Conservation (phyloP, 2,888 invertebrate species). For the Caenorhabditis virilis region DNA sequence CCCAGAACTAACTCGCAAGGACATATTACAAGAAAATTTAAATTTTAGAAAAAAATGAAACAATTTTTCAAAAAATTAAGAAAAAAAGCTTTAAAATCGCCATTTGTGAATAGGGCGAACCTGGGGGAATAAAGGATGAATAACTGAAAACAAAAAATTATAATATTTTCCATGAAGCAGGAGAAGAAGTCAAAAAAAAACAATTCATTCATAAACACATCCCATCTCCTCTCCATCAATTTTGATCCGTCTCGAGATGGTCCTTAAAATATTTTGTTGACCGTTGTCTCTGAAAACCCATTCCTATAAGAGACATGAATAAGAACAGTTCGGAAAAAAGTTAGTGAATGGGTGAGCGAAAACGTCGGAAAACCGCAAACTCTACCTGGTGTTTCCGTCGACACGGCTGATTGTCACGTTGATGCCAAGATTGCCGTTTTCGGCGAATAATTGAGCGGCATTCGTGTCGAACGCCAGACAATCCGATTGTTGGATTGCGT, state of each 20-base stretch:
- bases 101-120: no score
- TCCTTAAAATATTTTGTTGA: slow-evolving; percentile 11
- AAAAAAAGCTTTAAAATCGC: no score
- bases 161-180: no score
- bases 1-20: no score
- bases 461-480: slow-evolving; percentile 98
- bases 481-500: slow-evolving; percentile 95
- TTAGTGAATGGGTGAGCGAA: background rate
- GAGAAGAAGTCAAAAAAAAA: background rate
- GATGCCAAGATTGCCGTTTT: slow-evolving; percentile 97
- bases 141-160: no score
- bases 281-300: slow-evolving; percentile 6
- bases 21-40: no score
- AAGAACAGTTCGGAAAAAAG: background rate
- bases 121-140: no score
- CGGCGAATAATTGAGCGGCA: slow-evolving; percentile 96
- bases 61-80: no score
- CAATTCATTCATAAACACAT: slow-evolving; percentile 5
- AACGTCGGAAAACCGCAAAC: background rate
- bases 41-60: no score
- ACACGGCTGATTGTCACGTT: slow-evolving; percentile 90
- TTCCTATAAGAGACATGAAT: slow-evolving; percentile 4
- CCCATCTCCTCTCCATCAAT: slow-evolving; percentile 3
- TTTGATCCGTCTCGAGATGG: background rate
- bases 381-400: slow-evolving; percentile 8